Evolutionary conservation across 2,888 invertebrate species (phyloP).

Genomic region (Pollenia labialis): DNA sequence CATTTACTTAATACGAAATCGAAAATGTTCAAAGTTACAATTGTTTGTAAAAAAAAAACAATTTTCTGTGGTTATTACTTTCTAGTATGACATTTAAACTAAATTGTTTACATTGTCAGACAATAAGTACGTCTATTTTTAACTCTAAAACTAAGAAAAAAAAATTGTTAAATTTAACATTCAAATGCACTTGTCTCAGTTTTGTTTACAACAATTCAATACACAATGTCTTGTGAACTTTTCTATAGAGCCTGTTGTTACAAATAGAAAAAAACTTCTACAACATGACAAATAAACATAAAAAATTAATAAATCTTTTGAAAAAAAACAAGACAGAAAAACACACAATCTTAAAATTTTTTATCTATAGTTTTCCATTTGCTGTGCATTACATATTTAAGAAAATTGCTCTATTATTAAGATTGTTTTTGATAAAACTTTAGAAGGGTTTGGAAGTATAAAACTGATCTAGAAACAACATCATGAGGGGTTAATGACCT

Average conservation of each 20-base stretch:
- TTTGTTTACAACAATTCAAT: conserved; percentile 5
- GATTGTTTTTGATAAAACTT: conserved; percentile 25
- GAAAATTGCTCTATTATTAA: conserved; percentile 20
- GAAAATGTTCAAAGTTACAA: too few species aligned
- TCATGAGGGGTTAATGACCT: conserved; percentile 56
- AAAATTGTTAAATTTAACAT: conserved; percentile 23
- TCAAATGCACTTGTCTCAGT: conserved; percentile 40
- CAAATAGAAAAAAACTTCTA: conserved; percentile 9
- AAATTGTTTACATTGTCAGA: conserved; percentile 41
- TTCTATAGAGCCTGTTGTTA: background rate
- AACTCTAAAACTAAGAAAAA: background rate
- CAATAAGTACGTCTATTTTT: background rate
- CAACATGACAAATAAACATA: conserved; percentile 35
- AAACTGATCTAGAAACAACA: conserved; percentile 1
- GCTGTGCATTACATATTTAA: conserved; percentile 20
- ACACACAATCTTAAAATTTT: background rate
- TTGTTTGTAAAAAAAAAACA: too few species aligned
- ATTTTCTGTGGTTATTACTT: background rate
- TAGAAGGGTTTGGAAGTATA: conserved; percentile 17
- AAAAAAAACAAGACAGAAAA: conserved; percentile 14
- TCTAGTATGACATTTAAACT: background rate
- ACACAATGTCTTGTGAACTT: conserved; percentile 3
- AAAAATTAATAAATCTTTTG: conserved; percentile 51
- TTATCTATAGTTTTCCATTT: conserved; percentile 13
- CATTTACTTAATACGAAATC: too few species aligned